Base-by-base conservation (phyloP, 2,797 vertebrate species). In the Diplodus sargus region DNA sequence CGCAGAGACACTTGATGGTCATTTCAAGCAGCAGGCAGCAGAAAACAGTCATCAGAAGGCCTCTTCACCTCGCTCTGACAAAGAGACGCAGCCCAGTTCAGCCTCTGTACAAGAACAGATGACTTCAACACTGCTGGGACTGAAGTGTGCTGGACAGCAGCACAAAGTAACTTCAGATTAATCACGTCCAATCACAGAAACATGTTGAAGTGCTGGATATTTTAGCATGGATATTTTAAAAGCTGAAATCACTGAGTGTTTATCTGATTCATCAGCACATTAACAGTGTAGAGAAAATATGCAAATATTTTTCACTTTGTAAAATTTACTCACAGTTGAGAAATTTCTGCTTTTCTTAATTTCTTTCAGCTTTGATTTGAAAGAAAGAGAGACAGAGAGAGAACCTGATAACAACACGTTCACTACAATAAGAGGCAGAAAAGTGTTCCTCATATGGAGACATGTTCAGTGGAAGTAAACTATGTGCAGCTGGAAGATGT, bases 11-110 rank as follows among this genome's bases (percentile, higher is more conserved):
- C 81, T 87, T 54, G 2, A 71, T n/a, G 56, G 63, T 53, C 39
- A 62, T 63, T 70, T 76, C 13, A 51, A 60, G 12, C 56, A 47
- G 67, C 75, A 63, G 74, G 18, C 47, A 70, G 67, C 58, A 81
- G 65, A 75, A 84, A 59, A 80, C 62, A 86, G 56, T 69, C 78
- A 70, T 81, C 67, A 75, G 28, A 70, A 62, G 22, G 47, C 79
- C 74, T 75, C 76, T 79, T 81, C 71, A 81, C 48, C 76, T 64
- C 47, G 3, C 54, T 60, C 30, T 42, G 52, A 87, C 69, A 59
- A 53, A 71, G 22, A 57, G 39, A 62, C 15, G 30, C 65, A 51
- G 61, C 71, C n/a, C 49, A 61, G 78, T 61, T 80, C 47, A 51
- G 48, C 60, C 64, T 72, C 34, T 14, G n/a, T 0, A 49, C 52